phyloP scores from a whole-genome alignment of 1,140 invertebrate species.

The Globodera rostochiensis region DNA sequence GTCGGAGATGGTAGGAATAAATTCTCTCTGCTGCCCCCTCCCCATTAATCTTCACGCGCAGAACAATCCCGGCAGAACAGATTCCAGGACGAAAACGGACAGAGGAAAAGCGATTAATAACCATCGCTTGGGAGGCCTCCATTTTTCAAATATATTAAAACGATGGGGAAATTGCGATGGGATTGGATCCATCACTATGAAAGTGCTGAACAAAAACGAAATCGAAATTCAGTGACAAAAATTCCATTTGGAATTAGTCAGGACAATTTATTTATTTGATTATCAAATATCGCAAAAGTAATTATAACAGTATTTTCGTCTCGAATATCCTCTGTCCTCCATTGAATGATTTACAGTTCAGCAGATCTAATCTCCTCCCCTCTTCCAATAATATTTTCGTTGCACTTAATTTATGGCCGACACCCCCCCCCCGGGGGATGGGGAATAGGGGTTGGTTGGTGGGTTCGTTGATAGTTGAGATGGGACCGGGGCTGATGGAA shows the following conservation, averaged over 20 bases:
- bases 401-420: conserved; percentile 23
- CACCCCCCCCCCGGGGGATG: background rate
- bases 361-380: conserved; percentile 15
- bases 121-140: background rate
- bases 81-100: background rate
- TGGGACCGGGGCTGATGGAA: background rate
- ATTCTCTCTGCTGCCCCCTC: background rate
- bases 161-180: background rate
- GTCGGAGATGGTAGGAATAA: conserved; percentile 3
- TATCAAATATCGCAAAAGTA: too few relatives aligned
- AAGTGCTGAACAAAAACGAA: background rate
- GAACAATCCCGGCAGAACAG: conserved; percentile 14
- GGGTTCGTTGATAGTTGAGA: background rate
- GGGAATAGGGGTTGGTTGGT: background rate
- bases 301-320: too few relatives aligned
- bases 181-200: background rate
- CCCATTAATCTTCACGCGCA: conserved; percentile 20
- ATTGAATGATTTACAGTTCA: conserved; percentile 30
- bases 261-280: too few relatives aligned
- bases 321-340: background rate
- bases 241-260: too few relatives aligned
- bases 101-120: conserved; percentile 9
- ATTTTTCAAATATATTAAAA: conserved; percentile 21
- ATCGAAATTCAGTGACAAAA: background rate
- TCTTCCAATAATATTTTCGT: conserved; percentile 25